Percentiles rank a stretch among this genome's conserved stretches.
Conservation (phyloP, 1,140 invertebrate genomes). For the Drosophila truncata region DNA sequence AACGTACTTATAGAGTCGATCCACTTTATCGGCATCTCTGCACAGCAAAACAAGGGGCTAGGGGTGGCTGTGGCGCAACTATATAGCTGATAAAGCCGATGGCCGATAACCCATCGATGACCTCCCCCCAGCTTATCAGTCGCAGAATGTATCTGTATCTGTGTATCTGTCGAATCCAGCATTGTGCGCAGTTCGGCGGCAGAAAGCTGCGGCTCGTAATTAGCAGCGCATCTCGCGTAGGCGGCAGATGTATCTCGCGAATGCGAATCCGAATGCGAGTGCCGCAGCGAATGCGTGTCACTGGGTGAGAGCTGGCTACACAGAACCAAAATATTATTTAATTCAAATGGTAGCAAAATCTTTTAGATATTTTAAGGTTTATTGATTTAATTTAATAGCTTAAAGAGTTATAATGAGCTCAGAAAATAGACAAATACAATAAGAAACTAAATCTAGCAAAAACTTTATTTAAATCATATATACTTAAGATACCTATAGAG, state of each 20-base stretch:
- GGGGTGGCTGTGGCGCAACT: conserved; percentile 37
- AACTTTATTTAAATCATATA: neutral
- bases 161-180: conserved; percentile 33
- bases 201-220: conserved; percentile 67
- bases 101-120: conserved; percentile 60
- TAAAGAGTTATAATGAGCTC: neutral
- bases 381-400: neutral
- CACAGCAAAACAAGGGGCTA: conserved; percentile 7
- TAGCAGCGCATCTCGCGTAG: conserved; percentile 57
- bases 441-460: too few relatives aligned
- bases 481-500: neutral
- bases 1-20: conserved; percentile 1
- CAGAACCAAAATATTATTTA: neutral
- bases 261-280: conserved; percentile 23
- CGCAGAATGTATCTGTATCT: conserved; percentile 31
- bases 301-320: conserved; percentile 70
- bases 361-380: neutral
- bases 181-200: conserved; percentile 70
- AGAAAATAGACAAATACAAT: neutral
- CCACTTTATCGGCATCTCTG: conserved; percentile 12
- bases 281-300: conserved; percentile 71
- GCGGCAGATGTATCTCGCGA: conserved; percentile 40
- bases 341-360: neutral
- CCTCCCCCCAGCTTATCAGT: conserved; percentile 52
- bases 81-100: conserved; percentile 33